These are phyloP conservation scores for Balanococcus diminutus DNA, from an alignment of 2,888 invertebrate genomes.

Conservation along the genomic window DNA sequence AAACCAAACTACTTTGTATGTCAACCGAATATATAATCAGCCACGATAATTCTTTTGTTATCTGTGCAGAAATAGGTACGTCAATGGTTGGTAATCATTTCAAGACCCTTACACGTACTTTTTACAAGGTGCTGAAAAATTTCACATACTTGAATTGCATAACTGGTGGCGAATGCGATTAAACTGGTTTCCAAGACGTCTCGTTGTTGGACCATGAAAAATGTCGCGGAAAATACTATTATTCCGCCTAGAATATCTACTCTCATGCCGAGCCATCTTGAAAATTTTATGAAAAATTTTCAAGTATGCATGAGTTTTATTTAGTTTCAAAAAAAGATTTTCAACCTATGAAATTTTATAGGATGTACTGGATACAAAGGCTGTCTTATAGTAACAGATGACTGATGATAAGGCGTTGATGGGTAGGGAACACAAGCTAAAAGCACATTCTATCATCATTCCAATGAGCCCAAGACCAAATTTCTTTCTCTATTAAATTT, in stretches of 20 bases:
- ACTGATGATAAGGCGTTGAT: no score
- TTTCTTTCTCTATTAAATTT: no score
- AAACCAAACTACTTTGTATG: conserved; percentile 68
- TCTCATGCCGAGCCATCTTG: neutral
- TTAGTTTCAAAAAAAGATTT: no score
- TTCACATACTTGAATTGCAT: conserved; percentile 79
- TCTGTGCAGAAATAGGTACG: no score
- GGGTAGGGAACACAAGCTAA: no score
- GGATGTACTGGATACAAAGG: no score
- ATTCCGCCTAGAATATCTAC: conserved; percentile 11
- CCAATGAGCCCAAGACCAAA: no score
- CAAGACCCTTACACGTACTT: neutral
- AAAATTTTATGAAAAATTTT: neutral
- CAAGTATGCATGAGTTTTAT: no score
- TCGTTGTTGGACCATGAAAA: conserved; percentile 15
- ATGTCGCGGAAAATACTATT: neutral
- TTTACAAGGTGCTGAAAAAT: neutral
- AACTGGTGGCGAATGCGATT: conserved; percentile 87
- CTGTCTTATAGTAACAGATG: no score
- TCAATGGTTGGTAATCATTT: no score
- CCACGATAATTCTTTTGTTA: conserved; percentile 95
- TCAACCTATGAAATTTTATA: no score
- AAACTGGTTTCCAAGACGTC: conserved; percentile 3
- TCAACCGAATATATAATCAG: conserved; percentile 88
- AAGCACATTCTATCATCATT: no score